Percentiles rank a stretch among this genome's conserved stretches.
These are phyloP conservation scores for Rhodophaea formosa DNA, from an alignment of 2,888 invertebrate species.

Conservation along the genomic window DNA sequence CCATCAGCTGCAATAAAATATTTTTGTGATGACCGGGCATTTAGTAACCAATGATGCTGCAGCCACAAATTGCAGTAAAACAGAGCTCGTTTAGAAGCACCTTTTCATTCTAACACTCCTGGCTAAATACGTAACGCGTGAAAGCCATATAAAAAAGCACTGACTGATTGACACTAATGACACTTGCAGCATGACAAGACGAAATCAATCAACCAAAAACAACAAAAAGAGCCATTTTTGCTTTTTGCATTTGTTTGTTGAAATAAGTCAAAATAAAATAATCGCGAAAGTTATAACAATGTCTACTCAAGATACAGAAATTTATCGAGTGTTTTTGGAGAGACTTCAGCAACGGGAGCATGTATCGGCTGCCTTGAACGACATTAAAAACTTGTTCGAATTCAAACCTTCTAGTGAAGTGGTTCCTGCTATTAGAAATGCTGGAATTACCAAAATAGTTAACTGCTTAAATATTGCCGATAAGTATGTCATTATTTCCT, in stretches of 20 bases:
- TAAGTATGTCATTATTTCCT: constrained; percentile 43
- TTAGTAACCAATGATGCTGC: no score
- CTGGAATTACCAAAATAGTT: constrained; percentile 82
- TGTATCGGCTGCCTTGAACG: constrained; percentile 53
- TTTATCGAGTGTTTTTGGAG: constrained; percentile 48
- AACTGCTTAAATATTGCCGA: constrained; percentile 81
- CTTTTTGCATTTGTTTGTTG: background rate
- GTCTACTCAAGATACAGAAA: constrained; percentile 47
- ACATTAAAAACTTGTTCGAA: constrained; percentile 59
- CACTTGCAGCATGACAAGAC: background rate
- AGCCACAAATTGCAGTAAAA: no score
- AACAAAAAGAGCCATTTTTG: background rate
- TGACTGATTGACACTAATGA: no score
- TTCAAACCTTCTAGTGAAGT: constrained; percentile 55
- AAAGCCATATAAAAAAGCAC: no score
- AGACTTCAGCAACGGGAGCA: constrained; percentile 56
- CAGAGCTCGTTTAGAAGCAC: no score
- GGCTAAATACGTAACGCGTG: no score
- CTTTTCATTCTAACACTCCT: no score
- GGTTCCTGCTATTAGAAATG: constrained; percentile 45
- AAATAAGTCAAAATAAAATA: background rate
- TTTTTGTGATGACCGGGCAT: no score
- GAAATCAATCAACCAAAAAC: no score
- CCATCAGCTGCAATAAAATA: no score
- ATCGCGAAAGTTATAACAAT: constrained; percentile 30